phyloP scores from a whole-genome alignment of 2,113 vertebrate genomes.

The Glareola pratincola region DNA sequence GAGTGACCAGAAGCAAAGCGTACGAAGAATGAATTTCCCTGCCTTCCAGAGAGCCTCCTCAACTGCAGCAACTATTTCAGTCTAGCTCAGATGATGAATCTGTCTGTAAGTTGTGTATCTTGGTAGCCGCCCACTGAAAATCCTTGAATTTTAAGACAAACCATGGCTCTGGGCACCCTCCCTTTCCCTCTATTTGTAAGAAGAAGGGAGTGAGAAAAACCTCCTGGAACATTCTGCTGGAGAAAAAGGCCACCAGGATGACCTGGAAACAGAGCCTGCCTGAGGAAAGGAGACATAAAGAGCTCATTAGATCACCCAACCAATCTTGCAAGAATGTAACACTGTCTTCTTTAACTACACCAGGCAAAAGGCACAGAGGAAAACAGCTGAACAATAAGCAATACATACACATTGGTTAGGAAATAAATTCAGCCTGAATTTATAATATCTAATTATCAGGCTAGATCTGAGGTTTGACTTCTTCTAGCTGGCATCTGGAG shows the following conservation, averaged over 20 bases:
- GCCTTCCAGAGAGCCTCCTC: background rate
- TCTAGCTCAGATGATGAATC: background rate
- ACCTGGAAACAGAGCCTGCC: background rate
- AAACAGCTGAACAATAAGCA: background rate
- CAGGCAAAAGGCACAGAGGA: background rate
- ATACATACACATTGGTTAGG: background rate
- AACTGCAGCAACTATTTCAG: background rate
- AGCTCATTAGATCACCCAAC: background rate
- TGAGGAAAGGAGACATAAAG: background rate
- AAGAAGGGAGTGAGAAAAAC: background rate
- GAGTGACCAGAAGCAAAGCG: background rate
- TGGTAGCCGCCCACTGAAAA: constrained; percentile 13
- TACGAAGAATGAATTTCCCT: background rate
- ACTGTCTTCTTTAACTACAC: background rate
- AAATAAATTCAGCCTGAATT: background rate
- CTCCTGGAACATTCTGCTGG: background rate
- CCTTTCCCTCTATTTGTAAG: background rate
- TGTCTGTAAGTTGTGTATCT: background rate
- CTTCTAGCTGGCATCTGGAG: background rate
- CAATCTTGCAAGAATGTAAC: background rate
- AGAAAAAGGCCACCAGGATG: background rate
- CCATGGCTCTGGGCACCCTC: background rate
- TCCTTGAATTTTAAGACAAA: background rate
- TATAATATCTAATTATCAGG: background rate
- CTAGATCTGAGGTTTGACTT: background rate